Conservation (phyloP, 37 sponge, comb jelly and placozoan genomes). For the Halisarca cf. caerulea region DNA sequence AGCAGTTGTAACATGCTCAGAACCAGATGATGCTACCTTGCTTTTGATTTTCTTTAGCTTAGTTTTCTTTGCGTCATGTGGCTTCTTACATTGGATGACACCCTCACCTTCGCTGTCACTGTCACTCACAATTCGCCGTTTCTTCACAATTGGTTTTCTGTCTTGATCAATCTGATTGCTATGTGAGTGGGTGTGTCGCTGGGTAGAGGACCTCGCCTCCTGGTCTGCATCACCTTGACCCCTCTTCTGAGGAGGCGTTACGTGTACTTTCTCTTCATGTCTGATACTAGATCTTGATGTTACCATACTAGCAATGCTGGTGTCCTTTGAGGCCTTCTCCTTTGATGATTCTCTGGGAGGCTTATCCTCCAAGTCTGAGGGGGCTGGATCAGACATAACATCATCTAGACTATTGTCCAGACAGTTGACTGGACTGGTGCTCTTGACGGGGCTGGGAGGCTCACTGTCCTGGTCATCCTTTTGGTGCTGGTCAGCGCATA, state of each 20-base stretch:
- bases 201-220: too few relatives aligned
- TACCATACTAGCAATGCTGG: not conserved
- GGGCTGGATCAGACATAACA: not conserved
- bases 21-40: too few relatives aligned
- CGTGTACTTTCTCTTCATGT: too few relatives aligned
- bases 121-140: not conserved
- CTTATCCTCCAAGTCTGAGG: not conserved
- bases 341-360: not conserved
- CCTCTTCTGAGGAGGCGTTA: too few relatives aligned
- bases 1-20: too few relatives aligned
- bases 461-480: too few relatives aligned
- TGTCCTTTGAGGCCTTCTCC: not conserved
- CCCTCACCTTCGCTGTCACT: not conserved
- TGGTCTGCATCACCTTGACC: too few relatives aligned
- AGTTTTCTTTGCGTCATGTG: not conserved
- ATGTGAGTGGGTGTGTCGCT: too few relatives aligned
- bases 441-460: not conserved
- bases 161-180: too few relatives aligned
- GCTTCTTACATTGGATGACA: not conserved
- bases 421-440: not conserved
- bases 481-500: too few relatives aligned
- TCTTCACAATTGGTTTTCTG: not conserved
- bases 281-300: too few relatives aligned
- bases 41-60: not conserved
- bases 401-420: constrained; percentile 9